Conservation (phyloP, 2,888 invertebrate species). For the Holacanthella duospinosa region DNA sequence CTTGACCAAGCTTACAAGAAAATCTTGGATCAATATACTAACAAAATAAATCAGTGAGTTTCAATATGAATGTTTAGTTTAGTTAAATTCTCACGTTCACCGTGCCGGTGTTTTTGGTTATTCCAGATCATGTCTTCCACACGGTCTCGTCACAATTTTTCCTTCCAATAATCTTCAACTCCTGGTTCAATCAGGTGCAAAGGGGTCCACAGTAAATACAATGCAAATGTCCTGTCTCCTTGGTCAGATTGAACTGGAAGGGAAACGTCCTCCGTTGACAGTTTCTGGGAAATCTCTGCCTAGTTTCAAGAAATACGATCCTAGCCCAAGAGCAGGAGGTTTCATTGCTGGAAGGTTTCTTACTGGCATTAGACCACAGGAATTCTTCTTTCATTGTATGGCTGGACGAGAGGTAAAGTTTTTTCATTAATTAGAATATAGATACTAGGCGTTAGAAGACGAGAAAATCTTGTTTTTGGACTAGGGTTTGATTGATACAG, state of each 20-base stretch:
- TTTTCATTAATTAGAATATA: too few relatives aligned
- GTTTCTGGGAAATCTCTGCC: conserved; percentile 85
- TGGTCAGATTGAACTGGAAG: conserved; percentile 98
- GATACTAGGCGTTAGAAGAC: too few relatives aligned
- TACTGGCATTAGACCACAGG: conserved; percentile 96
- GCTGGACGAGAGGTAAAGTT: conserved; percentile 89
- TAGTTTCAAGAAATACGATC: conserved; percentile 78
- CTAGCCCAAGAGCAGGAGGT: conserved; percentile 84
- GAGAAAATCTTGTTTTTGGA: too few relatives aligned
- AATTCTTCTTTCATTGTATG: conserved; percentile 99
- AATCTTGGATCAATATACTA: conserved; percentile 69
- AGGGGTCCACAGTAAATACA: conserved; percentile 94
- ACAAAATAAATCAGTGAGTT: conserved; percentile 69
- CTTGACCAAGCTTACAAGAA: conserved; percentile 75
- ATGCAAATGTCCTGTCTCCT: conserved; percentile 97
- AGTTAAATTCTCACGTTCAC: conserved; percentile 25
- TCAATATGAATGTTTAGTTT: neutral
- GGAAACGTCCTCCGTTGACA: conserved; percentile 89
- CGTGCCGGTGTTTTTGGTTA: too few relatives aligned
- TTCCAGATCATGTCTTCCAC: conserved; percentile 78
- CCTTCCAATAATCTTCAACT: conserved; percentile 93
- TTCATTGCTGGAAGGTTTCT: conserved; percentile 93
- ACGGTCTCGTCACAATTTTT: conserved; percentile 74
- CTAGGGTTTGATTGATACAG: conserved; percentile 96
- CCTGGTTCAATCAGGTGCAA: conserved; percentile 97